Base-by-base conservation (phyloP, 2,797 vertebrate genomes). In the Gallinago stenura region DNA sequence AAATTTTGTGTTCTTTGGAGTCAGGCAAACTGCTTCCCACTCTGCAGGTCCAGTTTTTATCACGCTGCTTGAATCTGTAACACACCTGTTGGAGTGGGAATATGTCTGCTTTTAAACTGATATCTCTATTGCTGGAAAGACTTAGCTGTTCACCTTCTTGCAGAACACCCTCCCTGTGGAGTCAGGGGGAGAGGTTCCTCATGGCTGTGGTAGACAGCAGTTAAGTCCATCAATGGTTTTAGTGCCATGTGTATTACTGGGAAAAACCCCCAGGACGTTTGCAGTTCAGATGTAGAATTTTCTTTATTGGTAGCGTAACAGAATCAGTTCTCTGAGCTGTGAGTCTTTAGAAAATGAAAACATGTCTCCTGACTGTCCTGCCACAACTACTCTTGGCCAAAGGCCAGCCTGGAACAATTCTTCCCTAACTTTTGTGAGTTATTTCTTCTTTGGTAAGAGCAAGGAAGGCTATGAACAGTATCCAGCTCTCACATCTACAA, bases 311-410 rank as follows among this genome's bases (percentile, higher is more conserved):
- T 39, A 22, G 8, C 3, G 5, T 48, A 48, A 68, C 25, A 77
- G 33, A 62, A 53, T 46, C 57, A 28, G 6, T 79, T 6, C 20
- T 93, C 48, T 7, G n/a, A 82, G 31, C 21, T 62, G 7, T 9
- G 31, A 60, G 48, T 64, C 45, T 81, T 45, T 7, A 46, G 50
- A 39, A 64, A 53, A 41, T 28, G 39, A 70, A 68, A 82, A 15
- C 0, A 0, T 0, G 0, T 60, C 10, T 82, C 15, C 16, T 84
- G 22, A 10, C 10, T 28, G 3, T 46, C 15, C 35, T 73, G 4
- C 21, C 12, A 22, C 35, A 71, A 2, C 15, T 50, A 9, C 2
- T 1, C 54, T 33, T 88, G 68, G 28, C 30, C 28, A 33, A 83
- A 88, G 53, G 13, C 60, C 54, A 46, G 22, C 25, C 30, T 46